A percentile compares a stretch with the other conserved stretches of the same genome.
Evolutionary conservation across 2,797 vertebrate species (phyloP).

Genomic region (Alosa sapidissima): DNA sequence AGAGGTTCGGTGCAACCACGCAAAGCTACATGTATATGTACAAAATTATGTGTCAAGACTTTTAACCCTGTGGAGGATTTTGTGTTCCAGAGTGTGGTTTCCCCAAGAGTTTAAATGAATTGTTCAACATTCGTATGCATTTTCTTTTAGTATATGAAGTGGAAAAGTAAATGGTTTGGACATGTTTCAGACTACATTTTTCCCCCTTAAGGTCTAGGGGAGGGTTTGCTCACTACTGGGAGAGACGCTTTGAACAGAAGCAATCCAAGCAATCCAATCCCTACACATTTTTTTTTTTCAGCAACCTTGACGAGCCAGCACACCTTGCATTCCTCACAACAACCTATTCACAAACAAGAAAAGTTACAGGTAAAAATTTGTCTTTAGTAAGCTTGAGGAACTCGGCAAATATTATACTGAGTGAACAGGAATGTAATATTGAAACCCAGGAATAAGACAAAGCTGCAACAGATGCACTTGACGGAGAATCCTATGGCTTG

Average conservation of each 20-base stretch:
- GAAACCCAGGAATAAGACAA: no score
- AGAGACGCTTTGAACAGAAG: background rate
- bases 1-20: no score
- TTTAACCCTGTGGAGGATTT: background rate
- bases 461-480: no score
- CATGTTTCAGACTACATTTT: background rate
- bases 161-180: background rate
- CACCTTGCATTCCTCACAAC: background rate
- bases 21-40: no score
- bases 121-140: background rate
- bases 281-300: background rate
- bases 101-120: background rate
- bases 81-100: background rate
- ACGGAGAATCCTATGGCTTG: no score
- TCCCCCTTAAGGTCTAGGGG: background rate
- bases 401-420: background rate
- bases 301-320: background rate
- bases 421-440: no score
- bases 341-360: background rate
- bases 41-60: background rate
- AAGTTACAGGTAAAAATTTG: background rate
- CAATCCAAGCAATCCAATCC: background rate
- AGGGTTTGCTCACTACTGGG: background rate
- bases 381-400: background rate
- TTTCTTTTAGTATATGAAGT: no score